phyloP scores from a whole-genome alignment of 2,888 invertebrate genomes.

The Troides helena region DNA sequence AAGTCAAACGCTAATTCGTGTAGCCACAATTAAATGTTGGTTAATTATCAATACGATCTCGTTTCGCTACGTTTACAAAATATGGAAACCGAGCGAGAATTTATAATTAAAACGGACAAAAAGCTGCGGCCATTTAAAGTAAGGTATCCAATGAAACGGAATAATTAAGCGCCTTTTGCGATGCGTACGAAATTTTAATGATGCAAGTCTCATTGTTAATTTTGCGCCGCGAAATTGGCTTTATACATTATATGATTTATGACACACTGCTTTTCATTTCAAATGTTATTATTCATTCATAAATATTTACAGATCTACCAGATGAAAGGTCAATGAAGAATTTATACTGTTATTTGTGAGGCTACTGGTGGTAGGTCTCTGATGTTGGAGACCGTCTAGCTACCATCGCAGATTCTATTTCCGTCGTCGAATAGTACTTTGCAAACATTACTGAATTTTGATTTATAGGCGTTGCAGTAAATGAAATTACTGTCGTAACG shows the following conservation, averaged over 20 bases:
- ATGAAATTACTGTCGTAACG: too few species aligned
- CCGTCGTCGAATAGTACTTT: too few species aligned
- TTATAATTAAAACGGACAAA: constrained; percentile 25
- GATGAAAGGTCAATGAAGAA: not conserved
- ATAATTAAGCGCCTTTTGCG: constrained; percentile 25
- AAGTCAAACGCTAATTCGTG: not conserved
- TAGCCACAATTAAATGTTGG: constrained; percentile 2
- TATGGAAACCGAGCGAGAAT: constrained; percentile 18
- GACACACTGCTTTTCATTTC: not conserved
- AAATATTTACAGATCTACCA: not conserved
- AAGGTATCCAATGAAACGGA: constrained; percentile 25
- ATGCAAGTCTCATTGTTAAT: constrained; percentile 22
- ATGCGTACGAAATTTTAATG: constrained; percentile 25
- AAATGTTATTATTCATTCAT: not conserved
- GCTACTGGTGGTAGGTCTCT: too few species aligned
- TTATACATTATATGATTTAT: constrained; percentile 6
- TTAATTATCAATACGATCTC: constrained; percentile 3
- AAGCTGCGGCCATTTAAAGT: constrained; percentile 22
- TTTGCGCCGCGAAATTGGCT: constrained; percentile 1
- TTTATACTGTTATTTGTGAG: not conserved
- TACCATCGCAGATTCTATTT: too few species aligned
- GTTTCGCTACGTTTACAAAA: constrained; percentile 6
- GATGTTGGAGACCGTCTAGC: too few species aligned
- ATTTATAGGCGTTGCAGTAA: too few species aligned
- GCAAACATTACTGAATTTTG: too few species aligned